Base-by-base conservation (phyloP, 92 coral and sea anemone species). In the Parazoanthus atlanticus region DNA sequence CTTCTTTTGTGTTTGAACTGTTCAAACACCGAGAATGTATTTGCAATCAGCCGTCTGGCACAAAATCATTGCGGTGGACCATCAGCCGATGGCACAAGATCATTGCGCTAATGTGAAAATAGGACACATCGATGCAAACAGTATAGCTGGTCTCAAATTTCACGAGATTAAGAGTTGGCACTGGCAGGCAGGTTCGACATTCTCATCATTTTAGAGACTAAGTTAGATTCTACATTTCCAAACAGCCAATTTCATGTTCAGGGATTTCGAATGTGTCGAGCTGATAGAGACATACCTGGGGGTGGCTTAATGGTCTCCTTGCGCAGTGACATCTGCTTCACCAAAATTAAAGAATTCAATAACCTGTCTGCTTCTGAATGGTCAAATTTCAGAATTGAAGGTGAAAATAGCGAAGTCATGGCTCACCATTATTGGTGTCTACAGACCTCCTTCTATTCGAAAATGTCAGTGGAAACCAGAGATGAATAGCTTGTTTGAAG, bases 261-360 rank as follows among this genome's bases (percentile, higher is more conserved):
- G 46, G 90, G 93, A 12, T 91, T 21, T 71, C 79, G 88, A 49
- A 72, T 90, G 49, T 25, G 72, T 40, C 91, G 82, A 0, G 46
- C 56, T 1, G 91, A 90, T 86, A 72, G 88, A 88, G 79, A 73
- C 67, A 74, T 91, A 5, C 26, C 88, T 80, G 93, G 91, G 25
- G 91, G 93, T 10, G 85, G 91, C 32, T 26, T 89, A 33, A 89
- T 89, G 84, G 38, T 85, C 23, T 84, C 29, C 73, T 30, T 73
- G 21, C 33, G 76, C 6, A 40, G 78, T 73, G 90, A 86, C 67
- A 26, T 90, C 15, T 38, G 33, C 46, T 90, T 78, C 43, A 29
- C 78, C 11, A 41, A 21, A 21, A 15, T 86, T 10, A 31, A 64
- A 79, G 30, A 56, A 3, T 32, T 78, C 13, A 36, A 38, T 58